These are phyloP conservation scores for Sebastes paucispinis DNA, from an alignment of 2,797 vertebrate species.

Conservation along the genomic window DNA sequence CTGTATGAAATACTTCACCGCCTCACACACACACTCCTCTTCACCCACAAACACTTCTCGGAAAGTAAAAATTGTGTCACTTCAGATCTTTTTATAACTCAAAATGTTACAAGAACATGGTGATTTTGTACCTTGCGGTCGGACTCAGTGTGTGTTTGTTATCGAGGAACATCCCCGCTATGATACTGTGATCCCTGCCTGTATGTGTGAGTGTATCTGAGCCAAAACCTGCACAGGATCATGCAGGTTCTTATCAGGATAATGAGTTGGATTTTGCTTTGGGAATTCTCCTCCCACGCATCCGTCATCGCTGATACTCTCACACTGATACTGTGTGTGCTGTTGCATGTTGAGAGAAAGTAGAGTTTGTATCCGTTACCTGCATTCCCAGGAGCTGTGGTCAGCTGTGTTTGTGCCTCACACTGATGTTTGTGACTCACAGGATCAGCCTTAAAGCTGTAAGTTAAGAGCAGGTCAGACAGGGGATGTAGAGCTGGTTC, in stretches of 20 bases:
- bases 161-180: not conserved
- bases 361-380: slow-evolving; percentile 30
- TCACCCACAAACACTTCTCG: not conserved
- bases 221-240: slow-evolving; percentile 5
- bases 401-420: slow-evolving; percentile 22
- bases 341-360: slow-evolving; percentile 20
- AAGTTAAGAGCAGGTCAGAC: slow-evolving; percentile 13
- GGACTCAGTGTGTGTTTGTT: slow-evolving; percentile 7
- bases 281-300: not conserved
- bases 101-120: not conserved
- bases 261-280: not conserved
- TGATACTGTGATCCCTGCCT: not conserved
- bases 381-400: slow-evolving; percentile 33
- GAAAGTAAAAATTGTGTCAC: not conserved
- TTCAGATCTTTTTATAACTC: not conserved
- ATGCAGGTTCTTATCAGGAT: slow-evolving; percentile 22
- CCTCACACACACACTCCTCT: not conserved
- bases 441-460: not conserved
- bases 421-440: slow-evolving; percentile 52
- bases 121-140: slow-evolving; percentile 1
- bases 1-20: not conserved
- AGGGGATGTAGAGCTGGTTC: not conserved
- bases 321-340: slow-evolving; percentile 1
- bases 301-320: slow-evolving; percentile 2
- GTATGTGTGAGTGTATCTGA: not conserved